phyloP scores from a whole-genome alignment of 2,113 vertebrate genomes.

The Pristiophorus japonicus region DNA sequence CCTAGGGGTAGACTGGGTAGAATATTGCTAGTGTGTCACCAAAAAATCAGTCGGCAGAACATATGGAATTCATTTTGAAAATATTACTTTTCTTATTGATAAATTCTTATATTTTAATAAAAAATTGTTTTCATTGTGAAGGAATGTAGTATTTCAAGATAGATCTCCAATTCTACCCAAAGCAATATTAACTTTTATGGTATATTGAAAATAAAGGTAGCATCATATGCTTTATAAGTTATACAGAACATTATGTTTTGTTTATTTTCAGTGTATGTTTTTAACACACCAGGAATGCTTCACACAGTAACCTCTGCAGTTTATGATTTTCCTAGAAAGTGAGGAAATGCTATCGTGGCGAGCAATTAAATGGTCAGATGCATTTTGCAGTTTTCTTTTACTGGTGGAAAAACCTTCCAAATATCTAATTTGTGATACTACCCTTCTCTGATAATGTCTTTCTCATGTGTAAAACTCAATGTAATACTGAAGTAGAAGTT shows the following conservation, averaged over 20 bases:
- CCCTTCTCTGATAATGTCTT: background rate
- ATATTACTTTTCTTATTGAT: background rate
- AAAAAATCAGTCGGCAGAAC: background rate
- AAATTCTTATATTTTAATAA: background rate
- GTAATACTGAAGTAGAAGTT: conserved; percentile 60
- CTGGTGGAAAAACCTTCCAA: background rate
- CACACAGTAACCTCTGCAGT: background rate
- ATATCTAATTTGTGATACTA: background rate
- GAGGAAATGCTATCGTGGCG: background rate
- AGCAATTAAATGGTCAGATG: background rate
- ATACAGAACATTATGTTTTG: background rate
- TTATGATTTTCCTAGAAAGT: conserved; percentile 6
- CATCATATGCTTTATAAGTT: background rate
- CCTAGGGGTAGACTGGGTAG: background rate
- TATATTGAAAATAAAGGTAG: background rate
- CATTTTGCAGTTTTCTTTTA: conserved; percentile 12
- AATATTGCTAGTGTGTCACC: background rate
- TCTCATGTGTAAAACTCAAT: conserved; percentile 13
- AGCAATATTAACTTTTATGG: background rate
- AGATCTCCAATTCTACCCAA: background rate
- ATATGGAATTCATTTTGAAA: background rate
- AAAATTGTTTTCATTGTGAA: background rate
- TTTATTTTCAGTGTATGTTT: background rate
- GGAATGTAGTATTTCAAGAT: background rate
- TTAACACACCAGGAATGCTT: background rate